Conservation (phyloP, 2,113 vertebrate species). For the Calypte anna region DNA sequence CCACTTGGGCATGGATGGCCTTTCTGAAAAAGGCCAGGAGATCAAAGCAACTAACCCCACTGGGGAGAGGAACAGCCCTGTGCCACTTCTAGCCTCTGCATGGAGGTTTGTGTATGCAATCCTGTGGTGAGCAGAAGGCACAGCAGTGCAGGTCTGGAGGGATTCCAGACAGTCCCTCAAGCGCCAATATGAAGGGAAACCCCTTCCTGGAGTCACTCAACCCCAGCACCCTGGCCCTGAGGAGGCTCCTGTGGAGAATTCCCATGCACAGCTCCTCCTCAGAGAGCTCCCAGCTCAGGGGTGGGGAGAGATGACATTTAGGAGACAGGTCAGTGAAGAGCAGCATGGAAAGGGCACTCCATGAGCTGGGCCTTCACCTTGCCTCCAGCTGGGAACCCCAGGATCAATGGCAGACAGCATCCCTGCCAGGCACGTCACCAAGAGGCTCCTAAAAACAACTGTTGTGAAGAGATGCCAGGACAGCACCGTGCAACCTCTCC, state of each 20-base stretch:
- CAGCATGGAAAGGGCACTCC: background rate
- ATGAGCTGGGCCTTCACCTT: background rate
- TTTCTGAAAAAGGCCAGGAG: background rate
- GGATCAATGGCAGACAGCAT: background rate
- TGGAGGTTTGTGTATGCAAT: fast-evolving
- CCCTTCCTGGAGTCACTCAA: background rate
- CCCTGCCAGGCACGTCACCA: background rate
- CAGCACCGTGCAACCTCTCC: background rate
- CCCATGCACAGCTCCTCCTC: background rate
- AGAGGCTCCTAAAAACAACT: background rate
- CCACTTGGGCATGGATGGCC: background rate
- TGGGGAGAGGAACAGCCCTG: background rate
- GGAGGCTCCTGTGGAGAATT: fast-evolving
- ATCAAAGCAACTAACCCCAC: no score
- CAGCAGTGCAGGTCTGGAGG: fast-evolving
- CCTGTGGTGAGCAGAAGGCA: background rate
- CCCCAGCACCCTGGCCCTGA: background rate
- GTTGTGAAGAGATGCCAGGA: background rate
- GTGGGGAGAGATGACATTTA: background rate
- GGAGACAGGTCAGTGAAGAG: background rate
- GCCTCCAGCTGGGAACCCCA: background rate
- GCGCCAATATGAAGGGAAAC: fast-evolving
- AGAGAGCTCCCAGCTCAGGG: background rate
- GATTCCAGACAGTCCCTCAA: background rate
- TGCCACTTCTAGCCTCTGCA: fast-evolving